These are phyloP conservation scores for Clarias batrachus DNA, from an alignment of 2,113 vertebrate genomes.

Conservation along the genomic window DNA sequence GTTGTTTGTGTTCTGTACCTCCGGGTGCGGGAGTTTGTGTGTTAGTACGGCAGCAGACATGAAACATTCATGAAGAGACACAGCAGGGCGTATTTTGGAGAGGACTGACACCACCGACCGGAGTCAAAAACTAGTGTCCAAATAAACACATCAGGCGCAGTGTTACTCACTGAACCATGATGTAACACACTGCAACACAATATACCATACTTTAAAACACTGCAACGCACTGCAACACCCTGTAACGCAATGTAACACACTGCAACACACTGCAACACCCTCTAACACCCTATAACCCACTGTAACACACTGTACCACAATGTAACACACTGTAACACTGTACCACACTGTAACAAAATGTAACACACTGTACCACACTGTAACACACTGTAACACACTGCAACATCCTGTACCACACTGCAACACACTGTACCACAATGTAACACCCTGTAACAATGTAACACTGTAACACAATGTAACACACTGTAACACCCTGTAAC, in stretches of 20 bases:
- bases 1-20: too few species aligned
- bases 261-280: neutral
- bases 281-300: neutral
- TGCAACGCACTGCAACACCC: neutral
- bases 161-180: too few species aligned
- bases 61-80: too few species aligned
- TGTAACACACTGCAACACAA: neutral
- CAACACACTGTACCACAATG: neutral
- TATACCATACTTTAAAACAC: neutral
- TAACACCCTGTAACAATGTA: neutral
- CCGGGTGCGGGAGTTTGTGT: too few species aligned
- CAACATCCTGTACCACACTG: neutral
- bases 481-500: too few species aligned
- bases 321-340: neutral
- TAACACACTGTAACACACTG: neutral
- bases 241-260: neutral
- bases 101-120: too few species aligned
- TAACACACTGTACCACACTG: too few species aligned
- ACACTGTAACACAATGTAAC: too few species aligned
- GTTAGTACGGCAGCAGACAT: too few species aligned
- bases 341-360: neutral
- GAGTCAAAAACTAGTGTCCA: too few species aligned
- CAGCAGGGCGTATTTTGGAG: too few species aligned
- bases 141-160: too few species aligned
- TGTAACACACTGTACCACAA: neutral